Base-by-base conservation (phyloP, 2,888 invertebrate genomes). In the Apodemia mormo region DNA sequence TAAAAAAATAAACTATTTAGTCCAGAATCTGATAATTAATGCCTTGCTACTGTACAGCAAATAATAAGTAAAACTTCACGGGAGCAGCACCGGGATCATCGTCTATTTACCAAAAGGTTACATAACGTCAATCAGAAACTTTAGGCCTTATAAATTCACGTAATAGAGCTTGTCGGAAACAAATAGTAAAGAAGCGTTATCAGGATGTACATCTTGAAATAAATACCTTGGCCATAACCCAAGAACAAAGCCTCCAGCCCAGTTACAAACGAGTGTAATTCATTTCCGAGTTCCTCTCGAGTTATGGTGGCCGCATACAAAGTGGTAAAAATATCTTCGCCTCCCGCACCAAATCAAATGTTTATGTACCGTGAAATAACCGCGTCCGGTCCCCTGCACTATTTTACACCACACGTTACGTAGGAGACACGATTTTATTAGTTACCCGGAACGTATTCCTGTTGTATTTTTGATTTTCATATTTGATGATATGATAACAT, bases 291-390 rank as follows among this genome's bases (percentile, higher is more conserved):
- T 65, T 72, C 65, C 69, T 70, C 68, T 65, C 66, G 68, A 73
- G 77, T 78, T 78, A 78, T 78, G 76, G 73, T 77, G 76, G 78
- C 70, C 72, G 73, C 76, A 79, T 79, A 80, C 82, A 80, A 79
- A 80, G 82, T 80, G 79, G 72, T 76, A 74, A 80, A 79, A 80
- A 81, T 74, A 77, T 77, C 76, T 76, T 72, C 76, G 71, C 74
- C 70, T 75, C 72, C 76, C 77, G 77, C 75, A 76, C 77, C 78
- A 80, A 84, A 83, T 82, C 81, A 82, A 80, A 80, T 82, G 80
- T 82, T 82, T 82, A 82, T 80, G 80, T 80, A 74, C 78, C 82
- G 83, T 83, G 80, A 82, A 83, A 83, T 81, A 80, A 78, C 79
- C 77, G 74, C 69, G 56, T 67, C 74, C 72, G 73, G 73, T 67